Evolutionary conservation across 2,888 invertebrate genomes (phyloP), one percentile per base, ranked within the genome.

Genomic region (Dendrolimus houi): DNA sequence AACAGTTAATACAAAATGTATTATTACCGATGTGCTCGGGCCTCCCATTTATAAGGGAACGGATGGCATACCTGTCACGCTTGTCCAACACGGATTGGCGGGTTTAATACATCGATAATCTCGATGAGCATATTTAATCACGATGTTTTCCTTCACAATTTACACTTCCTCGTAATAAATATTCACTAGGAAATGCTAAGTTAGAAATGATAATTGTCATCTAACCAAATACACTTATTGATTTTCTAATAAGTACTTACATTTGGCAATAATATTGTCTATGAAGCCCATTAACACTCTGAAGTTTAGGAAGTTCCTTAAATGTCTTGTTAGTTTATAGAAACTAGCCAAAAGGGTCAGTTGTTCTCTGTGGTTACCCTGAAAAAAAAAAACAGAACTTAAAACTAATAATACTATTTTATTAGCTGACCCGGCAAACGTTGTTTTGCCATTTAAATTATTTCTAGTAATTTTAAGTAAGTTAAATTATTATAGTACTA

Each of bases 251-350:
- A 29, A 29, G 29, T 29, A 78, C 88, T 81, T 89, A 97, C 97
- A 99, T 92, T 99, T 99, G 54, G 98, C 99, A 58, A 99, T 93
- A 63, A 99, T 95, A 84, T 99, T 99, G 85, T 99, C 99, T 17
- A 98, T 87, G 74, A 98, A 94, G 56, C 99, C 99, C 95, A 99
- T 97, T 53, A 94, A 91, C 55, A 97, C 95, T 63, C 96, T 93
- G 88, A 98, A 99, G 78, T 96, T 95, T 60, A 98, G 93, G 88
- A 97, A 97, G 75, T 94, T 96, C 62, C 96, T 92, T 61, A 98
- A 84, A 83, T 98, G 98, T 52, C 93, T 90, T 40, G 96, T 94
- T 79, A 99, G 91, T 90, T 97, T 97, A 70, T 96, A 94, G 85
- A 98, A 99, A 72, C 98, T 96, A 10, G 96, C 94, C 59, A 97